phyloP scores from a whole-genome alignment of 2,888 invertebrate genomes.

The Agonum fuliginosum region DNA sequence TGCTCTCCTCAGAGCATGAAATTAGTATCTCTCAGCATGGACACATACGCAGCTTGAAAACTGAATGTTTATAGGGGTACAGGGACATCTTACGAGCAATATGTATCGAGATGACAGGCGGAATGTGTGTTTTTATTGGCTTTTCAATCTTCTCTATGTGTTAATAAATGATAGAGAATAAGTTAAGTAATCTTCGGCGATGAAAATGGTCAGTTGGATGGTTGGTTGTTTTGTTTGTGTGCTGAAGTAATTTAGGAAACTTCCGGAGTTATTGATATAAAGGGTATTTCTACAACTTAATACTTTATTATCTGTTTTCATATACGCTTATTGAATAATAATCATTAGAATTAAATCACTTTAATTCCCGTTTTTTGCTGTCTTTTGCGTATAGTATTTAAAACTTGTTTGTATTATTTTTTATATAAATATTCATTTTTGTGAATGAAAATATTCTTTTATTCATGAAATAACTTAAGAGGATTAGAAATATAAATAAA shows the following conservation, averaged over 20 bases:
- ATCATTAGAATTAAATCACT: too few species aligned
- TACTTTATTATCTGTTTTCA: too few species aligned
- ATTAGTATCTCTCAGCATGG: conserved; percentile 69
- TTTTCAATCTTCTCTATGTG: conserved; percentile 43
- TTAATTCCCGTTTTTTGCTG: too few species aligned
- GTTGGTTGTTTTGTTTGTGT: background rate
- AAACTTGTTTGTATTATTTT: too few species aligned
- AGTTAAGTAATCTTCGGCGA: conserved; percentile 14
- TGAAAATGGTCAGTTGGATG: background rate
- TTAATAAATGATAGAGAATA: conserved; percentile 46
- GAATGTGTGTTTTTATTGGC: conserved; percentile 50
- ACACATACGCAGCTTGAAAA: conserved; percentile 14
- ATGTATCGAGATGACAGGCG: conserved; percentile 44
- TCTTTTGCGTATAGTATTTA: too few species aligned
- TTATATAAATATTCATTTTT: too few species aligned
- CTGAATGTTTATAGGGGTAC: conserved; percentile 46
- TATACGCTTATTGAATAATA: too few species aligned
- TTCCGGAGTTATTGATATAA: too few species aligned
- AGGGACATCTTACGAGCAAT: conserved; percentile 33
- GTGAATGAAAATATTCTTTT: too few species aligned
- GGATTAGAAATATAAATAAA: background rate
- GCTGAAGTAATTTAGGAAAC: too few species aligned
- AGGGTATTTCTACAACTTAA: too few species aligned
- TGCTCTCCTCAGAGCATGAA: conserved; percentile 71
- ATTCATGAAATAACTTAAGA: background rate